Conservation (phyloP, 2,797 vertebrate species). For the Pitangus sulphuratus region DNA sequence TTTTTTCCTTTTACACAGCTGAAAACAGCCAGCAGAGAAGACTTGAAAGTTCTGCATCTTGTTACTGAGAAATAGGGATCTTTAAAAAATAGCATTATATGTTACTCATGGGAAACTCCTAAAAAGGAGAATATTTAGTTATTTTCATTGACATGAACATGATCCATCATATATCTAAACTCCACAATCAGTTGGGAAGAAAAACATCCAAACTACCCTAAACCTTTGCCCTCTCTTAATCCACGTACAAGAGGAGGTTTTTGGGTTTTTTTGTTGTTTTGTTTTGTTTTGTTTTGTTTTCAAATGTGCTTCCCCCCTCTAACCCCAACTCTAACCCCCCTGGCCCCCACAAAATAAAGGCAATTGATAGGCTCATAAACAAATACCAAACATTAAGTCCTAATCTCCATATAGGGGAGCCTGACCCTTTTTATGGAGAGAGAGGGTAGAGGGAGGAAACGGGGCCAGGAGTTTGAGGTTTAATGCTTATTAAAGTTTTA, state of each 20-base stretch:
- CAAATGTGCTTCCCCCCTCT: not conserved
- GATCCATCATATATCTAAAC: slow-evolving; percentile 1
- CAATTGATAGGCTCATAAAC: slow-evolving; percentile 69
- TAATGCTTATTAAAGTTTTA: slow-evolving; percentile 72
- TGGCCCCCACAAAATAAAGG: not conserved
- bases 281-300: not conserved
- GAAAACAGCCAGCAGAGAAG: not conserved
- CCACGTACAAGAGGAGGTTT: not conserved
- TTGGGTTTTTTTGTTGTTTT: no score
- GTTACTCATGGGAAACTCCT: not conserved
- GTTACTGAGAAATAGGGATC: not conserved
- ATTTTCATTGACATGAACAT: not conserved
- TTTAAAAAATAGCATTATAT: not conserved
- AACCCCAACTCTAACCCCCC: no score
- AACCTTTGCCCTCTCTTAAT: slow-evolving; percentile 65
- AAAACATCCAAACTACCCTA: not conserved
- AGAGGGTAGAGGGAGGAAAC: slow-evolving; percentile 25
- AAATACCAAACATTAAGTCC: slow-evolving; percentile 57
- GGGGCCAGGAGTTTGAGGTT: slow-evolving; percentile 43
- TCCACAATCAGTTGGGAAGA: not conserved
- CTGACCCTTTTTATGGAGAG: slow-evolving; percentile 55
- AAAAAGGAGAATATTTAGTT: not conserved
- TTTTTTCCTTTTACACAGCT: not conserved
- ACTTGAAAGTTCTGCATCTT: not conserved
- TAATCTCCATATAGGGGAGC: slow-evolving; percentile 60